Evolutionary conservation across 2,888 invertebrate genomes (phyloP).

Genomic region (Machimus atricapillus): DNA sequence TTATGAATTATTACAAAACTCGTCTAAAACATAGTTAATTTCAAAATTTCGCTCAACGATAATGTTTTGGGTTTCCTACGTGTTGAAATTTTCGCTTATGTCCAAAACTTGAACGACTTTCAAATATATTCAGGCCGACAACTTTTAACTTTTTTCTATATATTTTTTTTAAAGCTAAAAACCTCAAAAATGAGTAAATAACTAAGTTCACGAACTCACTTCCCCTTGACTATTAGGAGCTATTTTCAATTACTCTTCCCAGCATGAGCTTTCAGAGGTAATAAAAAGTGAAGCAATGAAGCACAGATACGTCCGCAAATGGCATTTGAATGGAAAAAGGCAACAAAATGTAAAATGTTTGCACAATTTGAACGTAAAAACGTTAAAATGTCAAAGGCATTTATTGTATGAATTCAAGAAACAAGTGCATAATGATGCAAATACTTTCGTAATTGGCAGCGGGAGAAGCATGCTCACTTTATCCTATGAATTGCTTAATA

Average conservation of each 20-base stretch:
- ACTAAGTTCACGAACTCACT: not conserved
- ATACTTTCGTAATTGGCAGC: not conserved
- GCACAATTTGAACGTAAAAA: not conserved
- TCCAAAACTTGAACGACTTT: not conserved
- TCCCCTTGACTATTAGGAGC: not conserved
- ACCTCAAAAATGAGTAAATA: not conserved
- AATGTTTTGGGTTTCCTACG: not conserved
- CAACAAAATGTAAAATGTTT: not conserved
- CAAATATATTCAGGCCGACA: not conserved
- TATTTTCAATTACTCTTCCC: not conserved
- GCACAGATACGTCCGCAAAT: not conserved
- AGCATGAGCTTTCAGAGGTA: not conserved
- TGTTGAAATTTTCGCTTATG: not conserved
- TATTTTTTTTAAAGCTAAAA: not conserved
- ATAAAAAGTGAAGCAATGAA: not conserved
- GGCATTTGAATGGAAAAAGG: not conserved
- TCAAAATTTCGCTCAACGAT: not conserved
- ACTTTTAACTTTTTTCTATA: not conserved
- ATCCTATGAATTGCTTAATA: not conserved
- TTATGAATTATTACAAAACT: not conserved
- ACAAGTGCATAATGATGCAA: not conserved
- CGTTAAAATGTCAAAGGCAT: not conserved
- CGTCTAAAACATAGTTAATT: not conserved
- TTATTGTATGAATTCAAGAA: not conserved
- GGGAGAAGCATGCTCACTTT: not conserved